Evolutionary conservation across 2,113 vertebrate species (phyloP).

Genomic region (Drymodes brunneopygia): DNA sequence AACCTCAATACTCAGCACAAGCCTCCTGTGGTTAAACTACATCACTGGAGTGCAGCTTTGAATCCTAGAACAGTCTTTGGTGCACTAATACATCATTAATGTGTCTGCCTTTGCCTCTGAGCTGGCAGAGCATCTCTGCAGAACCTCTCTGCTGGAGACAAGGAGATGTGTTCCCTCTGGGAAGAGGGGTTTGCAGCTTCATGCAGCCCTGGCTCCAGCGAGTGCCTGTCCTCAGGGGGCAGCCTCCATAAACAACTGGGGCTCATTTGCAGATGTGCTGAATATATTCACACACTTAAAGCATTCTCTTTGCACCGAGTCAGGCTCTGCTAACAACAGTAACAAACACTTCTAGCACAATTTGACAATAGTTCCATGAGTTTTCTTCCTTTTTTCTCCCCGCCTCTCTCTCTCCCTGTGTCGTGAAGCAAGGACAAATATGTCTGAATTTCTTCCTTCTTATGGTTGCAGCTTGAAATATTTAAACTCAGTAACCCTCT

Average conservation of each 20-base stretch:
- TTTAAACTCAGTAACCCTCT: neutral
- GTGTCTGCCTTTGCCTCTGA: neutral
- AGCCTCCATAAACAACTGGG: neutral
- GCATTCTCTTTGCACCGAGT: neutral
- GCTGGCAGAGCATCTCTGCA: neutral
- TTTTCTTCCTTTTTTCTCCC: neutral
- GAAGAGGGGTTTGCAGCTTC: neutral
- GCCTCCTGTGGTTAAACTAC: neutral
- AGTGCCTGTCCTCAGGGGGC: neutral
- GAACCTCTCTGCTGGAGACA: neutral
- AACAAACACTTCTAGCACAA: neutral
- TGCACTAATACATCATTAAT: slow-evolving; percentile 31
- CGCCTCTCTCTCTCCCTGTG: neutral
- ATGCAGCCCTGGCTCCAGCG: fast-evolving
- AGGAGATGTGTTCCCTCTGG: neutral
- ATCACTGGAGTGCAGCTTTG: neutral
- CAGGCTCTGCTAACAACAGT: neutral
- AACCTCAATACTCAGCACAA: neutral
- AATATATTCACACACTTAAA: neutral
- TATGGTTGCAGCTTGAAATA: neutral
- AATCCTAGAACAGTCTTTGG: slow-evolving; percentile 14
- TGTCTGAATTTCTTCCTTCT: neutral
- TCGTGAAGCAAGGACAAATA: neutral
- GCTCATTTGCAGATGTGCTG: neutral
- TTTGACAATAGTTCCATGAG: neutral